phyloP scores from a whole-genome alignment of 2,797 vertebrate species.

The Acanthornis magna region DNA sequence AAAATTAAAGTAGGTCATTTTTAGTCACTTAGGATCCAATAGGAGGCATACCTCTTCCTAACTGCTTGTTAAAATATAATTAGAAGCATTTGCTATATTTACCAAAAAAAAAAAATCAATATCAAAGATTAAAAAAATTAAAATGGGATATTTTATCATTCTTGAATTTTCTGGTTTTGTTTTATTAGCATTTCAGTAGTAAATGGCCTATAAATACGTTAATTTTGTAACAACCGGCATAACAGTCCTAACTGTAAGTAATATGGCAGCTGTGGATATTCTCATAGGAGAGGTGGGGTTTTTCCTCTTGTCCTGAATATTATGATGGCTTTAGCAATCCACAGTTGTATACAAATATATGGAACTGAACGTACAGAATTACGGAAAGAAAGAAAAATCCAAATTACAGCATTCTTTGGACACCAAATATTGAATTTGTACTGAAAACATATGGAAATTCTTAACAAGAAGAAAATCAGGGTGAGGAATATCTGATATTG shows the following conservation, averaged over 20 bases:
- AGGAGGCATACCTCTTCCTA: conserved; percentile 64
- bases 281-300: neutral
- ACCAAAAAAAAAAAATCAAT: conserved; percentile 47
- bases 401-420: neutral
- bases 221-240: conserved; percentile 19
- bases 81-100: conserved; percentile 71
- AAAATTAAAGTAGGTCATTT: conserved; percentile 81
- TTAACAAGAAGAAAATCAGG: neutral
- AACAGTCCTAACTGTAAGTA: neutral
- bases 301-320: neutral
- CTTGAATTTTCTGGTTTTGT: conserved; percentile 58
- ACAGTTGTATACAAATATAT: neutral
- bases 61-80: conserved; percentile 74
- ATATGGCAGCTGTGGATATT: neutral
- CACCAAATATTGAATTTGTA: neutral
- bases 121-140: conserved; percentile 61
- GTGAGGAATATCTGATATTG: neutral
- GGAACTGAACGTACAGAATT: neutral
- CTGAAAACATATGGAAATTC: neutral
- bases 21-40: conserved; percentile 77
- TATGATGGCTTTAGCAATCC: neutral
- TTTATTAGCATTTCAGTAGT: conserved; percentile 50
- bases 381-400: neutral
- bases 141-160: conserved; percentile 41
- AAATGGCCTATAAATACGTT: conserved; percentile 59